Conservation (phyloP, 1,140 invertebrate genomes). For the Drosophila tropicalis region DNA sequence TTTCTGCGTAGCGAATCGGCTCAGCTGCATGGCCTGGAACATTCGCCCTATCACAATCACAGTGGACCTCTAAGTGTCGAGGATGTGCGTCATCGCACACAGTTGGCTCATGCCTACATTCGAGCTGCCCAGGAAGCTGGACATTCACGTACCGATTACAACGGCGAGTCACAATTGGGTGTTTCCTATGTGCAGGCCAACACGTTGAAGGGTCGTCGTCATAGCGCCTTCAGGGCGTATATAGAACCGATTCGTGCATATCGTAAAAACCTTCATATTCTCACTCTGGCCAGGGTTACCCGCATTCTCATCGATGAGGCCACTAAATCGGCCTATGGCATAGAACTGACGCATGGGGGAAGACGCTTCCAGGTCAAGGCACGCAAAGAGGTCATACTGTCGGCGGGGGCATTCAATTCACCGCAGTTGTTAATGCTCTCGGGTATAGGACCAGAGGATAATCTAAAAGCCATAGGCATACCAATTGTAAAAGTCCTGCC, state of each 20-base stretch:
- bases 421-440: slow-evolving; percentile 92
- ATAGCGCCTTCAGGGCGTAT: slow-evolving; percentile 86
- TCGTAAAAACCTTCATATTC: slow-evolving; percentile 88
- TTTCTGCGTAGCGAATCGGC: slow-evolving; percentile 87
- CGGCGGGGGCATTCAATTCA: slow-evolving; percentile 89
- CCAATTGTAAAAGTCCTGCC: slow-evolving; percentile 86
- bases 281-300: slow-evolving; percentile 85
- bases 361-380: slow-evolving; percentile 84
- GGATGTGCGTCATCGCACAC: slow-evolving; percentile 84
- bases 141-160: slow-evolving; percentile 86
- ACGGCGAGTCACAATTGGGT: slow-evolving; percentile 87
- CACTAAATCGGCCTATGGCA: slow-evolving; percentile 86
- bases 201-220: slow-evolving; percentile 84
- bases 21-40: slow-evolving; percentile 83
- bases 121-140: slow-evolving; percentile 86
- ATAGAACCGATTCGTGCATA: slow-evolving; percentile 84
- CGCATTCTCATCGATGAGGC: slow-evolving; percentile 86
- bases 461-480: slow-evolving; percentile 88
- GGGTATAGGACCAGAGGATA: slow-evolving; percentile 89
- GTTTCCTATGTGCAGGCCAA: slow-evolving; percentile 89
- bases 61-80: slow-evolving; percentile 85
- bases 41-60: slow-evolving; percentile 85
- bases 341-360: slow-evolving; percentile 86
- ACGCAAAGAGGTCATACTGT: slow-evolving; percentile 88
- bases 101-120: slow-evolving; percentile 86